Conservation (phyloP, 2,888 invertebrate species). For the Lasius fuliginosus region DNA sequence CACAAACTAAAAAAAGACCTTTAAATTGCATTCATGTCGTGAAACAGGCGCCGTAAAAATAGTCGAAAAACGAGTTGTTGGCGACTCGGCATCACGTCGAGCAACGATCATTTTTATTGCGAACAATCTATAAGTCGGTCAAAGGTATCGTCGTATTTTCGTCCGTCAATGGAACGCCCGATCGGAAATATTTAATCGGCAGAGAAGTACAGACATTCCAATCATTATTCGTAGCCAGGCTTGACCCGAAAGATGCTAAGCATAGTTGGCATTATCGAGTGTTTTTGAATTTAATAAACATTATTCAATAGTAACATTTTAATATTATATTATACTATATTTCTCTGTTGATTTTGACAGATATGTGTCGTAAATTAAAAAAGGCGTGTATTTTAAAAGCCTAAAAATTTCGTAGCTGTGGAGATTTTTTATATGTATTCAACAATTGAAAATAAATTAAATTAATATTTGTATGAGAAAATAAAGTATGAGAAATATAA, state of each 20-base stretch:
- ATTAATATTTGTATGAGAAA: background rate
- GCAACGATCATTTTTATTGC: constrained; percentile 51
- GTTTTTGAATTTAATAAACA: background rate
- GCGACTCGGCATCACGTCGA: constrained; percentile 44
- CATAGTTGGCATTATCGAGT: background rate
- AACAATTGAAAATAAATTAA: background rate
- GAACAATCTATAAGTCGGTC: constrained; percentile 48
- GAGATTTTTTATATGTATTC: background rate
- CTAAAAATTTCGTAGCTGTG: background rate
- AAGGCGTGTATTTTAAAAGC: background rate
- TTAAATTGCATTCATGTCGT: constrained; percentile 43
- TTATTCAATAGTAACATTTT: background rate
- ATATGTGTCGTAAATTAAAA: background rate
- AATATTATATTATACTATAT: background rate
- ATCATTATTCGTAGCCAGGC: background rate
- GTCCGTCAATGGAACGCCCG: background rate
- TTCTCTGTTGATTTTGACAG: background rate
- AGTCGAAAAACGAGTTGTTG: constrained; percentile 50
- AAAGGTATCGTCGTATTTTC: constrained; percentile 48
- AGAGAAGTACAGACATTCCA: constrained; percentile 26
- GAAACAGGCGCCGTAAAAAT: constrained; percentile 48
- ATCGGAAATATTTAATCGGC: constrained; percentile 39
- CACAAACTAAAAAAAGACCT: constrained; percentile 34
- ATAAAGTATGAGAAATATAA: background rate
- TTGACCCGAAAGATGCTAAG: background rate